Evolutionary conservation across 2,113 vertebrate species (phyloP), one percentile per base, ranked within the genome.

Genomic region (Chascanopsetta lugubris): DNA sequence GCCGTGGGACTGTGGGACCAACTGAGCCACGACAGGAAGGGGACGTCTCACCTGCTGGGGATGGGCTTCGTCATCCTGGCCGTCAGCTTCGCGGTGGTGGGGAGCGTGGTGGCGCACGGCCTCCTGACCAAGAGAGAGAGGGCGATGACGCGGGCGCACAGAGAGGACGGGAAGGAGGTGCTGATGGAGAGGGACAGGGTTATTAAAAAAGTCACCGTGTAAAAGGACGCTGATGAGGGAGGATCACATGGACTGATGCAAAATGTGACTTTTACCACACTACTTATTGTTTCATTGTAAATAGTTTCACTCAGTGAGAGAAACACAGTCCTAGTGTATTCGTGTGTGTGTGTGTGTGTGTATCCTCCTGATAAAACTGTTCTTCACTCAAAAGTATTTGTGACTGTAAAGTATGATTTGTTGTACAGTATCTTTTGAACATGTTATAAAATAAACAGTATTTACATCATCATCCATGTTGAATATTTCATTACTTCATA

Each of bases 161-260:
- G 66, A 42, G 79, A 89, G 32, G 91, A 92, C 12, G 90, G 89
- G 5, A 92, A 86, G 48, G 61, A 91, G 34, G 81, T 92, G 22
- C 77, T 93, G 18, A 81, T 92, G 5, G 78, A 77, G 58, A 73
- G 57, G 26, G 72, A 18, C 10, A 67, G 61, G 27, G 87, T 91
- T 29, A 75, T 90, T 47, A 93, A 93, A 83, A 92, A 61, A 20
- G 73, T 93, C 27, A 93, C 93, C 0, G 91, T 93, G 9, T 93
- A 61, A 88, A 56, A 3, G 32, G 0, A 1, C 7, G 38, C 6
- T 24, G 11, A 20, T 20, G 7, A 18, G 4, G n/a, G 26, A 20
- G 27, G 15, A 21, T 3, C 9, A 34, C 3, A 55, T 22, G 45
- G 47, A 15, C 2, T 8, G 5, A 25, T 34, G 29, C 36, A 7